phyloP scores from a whole-genome alignment of 1,140 invertebrate genomes.

The Ectropis grisescens region DNA sequence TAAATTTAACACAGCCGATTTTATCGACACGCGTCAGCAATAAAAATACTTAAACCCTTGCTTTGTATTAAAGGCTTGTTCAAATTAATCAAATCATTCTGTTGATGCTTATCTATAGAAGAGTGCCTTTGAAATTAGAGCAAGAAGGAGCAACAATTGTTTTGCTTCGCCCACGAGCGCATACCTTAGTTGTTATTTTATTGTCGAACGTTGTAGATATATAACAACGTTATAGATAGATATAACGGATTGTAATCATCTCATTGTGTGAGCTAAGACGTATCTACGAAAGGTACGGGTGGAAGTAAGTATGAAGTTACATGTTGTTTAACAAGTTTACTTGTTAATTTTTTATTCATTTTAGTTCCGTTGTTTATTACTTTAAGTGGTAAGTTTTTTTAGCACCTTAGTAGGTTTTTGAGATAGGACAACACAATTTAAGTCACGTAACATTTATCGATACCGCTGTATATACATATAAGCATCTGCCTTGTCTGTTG shows the following conservation, averaged over 20 bases:
- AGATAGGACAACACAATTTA: too few relatives aligned
- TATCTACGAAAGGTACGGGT: slow-evolving; percentile 24
- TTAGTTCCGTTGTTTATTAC: too few relatives aligned
- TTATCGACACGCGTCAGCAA: slow-evolving; percentile 63
- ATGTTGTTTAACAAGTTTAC: not conserved
- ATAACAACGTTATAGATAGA: slow-evolving; percentile 38
- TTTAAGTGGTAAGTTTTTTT: too few relatives aligned
- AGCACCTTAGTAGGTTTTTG: too few relatives aligned
- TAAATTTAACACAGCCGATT: slow-evolving; percentile 47
- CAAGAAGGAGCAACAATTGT: slow-evolving; percentile 57
- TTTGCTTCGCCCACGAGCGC: slow-evolving; percentile 59
- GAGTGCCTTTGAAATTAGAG: slow-evolving; percentile 62
- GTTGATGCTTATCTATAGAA: slow-evolving; percentile 47
- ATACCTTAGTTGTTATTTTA: slow-evolving; percentile 42
- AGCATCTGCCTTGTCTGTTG: too few relatives aligned
- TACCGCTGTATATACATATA: too few relatives aligned
- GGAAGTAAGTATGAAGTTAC: slow-evolving; percentile 1
- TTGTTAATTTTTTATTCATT: too few relatives aligned
- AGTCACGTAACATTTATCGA: too few relatives aligned
- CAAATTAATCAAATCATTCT: slow-evolving; percentile 66
- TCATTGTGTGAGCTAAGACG: slow-evolving; percentile 59
- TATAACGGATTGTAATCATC: slow-evolving; percentile 67
- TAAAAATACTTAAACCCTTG: slow-evolving; percentile 57
- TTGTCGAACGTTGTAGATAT: too few relatives aligned
- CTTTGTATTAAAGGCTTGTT: slow-evolving; percentile 50